Evolutionary conservation across 2,113 vertebrate species (phyloP).

Genomic region (Archocentrus centrarchus): DNA sequence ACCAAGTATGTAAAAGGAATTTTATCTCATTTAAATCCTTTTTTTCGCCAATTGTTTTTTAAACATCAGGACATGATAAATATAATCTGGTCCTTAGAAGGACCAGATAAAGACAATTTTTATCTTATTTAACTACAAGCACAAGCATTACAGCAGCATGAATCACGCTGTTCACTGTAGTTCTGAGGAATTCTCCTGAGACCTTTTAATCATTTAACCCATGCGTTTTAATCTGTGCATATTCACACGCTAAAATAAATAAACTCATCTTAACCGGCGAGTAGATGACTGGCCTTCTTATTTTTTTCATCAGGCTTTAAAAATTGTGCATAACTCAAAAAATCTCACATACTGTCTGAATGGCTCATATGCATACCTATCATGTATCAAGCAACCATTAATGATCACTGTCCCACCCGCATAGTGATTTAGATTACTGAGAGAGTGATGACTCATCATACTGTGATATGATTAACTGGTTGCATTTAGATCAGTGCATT

Average conservation of each 20-base stretch:
- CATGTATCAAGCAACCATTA: conserved; percentile 54
- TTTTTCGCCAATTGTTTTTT: neutral
- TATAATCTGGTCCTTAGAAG: neutral
- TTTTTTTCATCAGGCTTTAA: conserved; percentile 41
- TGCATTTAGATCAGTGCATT: conserved; percentile 43
- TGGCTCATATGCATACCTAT: conserved; percentile 24
- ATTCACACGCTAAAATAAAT: conserved; percentile 34
- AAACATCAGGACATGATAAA: neutral
- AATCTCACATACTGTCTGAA: conserved; percentile 25
- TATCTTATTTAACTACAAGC: neutral
- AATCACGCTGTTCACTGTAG: conserved; percentile 23
- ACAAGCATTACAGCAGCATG: neutral
- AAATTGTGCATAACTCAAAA: conserved; percentile 63
- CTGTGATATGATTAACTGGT: conserved; percentile 32
- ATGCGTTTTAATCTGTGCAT: neutral
- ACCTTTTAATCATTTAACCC: conserved; percentile 43
- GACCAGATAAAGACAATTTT: neutral
- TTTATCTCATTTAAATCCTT: neutral
- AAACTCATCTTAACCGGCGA: conserved; percentile 34
- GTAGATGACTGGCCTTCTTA: conserved; percentile 36
- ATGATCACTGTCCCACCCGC: conserved; percentile 36
- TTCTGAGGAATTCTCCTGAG: conserved; percentile 18
- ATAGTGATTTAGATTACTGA: conserved; percentile 31
- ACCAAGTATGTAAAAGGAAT: neutral
- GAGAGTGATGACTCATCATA: conserved; percentile 39